A percentile compares a stretch with the other conserved stretches of the same genome.
Conservation (phyloP, 1,140 invertebrate genomes). For the Plectrocnemia conspersa region DNA sequence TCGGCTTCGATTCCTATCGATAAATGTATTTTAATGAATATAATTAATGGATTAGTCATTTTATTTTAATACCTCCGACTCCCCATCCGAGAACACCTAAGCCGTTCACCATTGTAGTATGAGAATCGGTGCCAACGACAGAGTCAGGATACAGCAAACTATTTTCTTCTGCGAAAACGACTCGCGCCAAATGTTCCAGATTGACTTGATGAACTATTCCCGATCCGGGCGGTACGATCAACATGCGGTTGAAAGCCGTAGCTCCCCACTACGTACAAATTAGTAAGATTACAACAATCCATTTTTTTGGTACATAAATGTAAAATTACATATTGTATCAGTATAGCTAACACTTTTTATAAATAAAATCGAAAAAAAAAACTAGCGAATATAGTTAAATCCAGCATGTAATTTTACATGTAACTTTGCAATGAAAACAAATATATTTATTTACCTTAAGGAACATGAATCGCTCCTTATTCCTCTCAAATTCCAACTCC, state of each 20-base stretch:
- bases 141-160: conserved; percentile 85
- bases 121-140: conserved; percentile 97
- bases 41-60: conserved; percentile 5
- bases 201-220: conserved; percentile 99
- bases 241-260: conserved; percentile 91
- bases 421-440: conserved; percentile 3
- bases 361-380: too few relatives aligned
- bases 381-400: neutral
- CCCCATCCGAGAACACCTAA: conserved; percentile 76
- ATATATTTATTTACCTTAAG: conserved; percentile 65
- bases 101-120: conserved; percentile 99
- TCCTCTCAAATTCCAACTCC: conserved; percentile 92
- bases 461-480: conserved; percentile 93
- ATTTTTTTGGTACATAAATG: too few relatives aligned
- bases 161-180: conserved; percentile 78
- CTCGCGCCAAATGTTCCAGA: conserved; percentile 89
- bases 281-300: conserved; percentile 18
- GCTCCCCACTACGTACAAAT: conserved; percentile 94
- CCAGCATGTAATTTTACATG: too few relatives aligned
- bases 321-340: too few relatives aligned
- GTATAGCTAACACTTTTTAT: too few relatives aligned
- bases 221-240: conserved; percentile 95
- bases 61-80: conserved; percentile 55
- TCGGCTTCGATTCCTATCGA: conserved; percentile 79
- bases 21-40: conserved; percentile 2